Conservation (phyloP, 1,140 invertebrate species). For the Drosophila nebulosa region DNA sequence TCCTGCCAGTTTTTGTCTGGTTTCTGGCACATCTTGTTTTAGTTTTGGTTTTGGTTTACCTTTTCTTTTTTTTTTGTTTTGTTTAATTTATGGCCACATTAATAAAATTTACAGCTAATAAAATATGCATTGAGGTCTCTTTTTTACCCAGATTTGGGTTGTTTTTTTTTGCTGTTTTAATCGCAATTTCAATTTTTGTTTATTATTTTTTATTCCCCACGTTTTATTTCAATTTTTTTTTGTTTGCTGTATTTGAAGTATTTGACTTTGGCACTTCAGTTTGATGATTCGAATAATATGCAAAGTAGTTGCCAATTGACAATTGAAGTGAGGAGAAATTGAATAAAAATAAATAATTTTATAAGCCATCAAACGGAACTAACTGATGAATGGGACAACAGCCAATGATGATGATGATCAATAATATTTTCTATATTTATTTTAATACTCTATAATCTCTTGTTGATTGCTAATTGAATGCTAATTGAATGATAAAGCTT, state of each 20-base stretch:
- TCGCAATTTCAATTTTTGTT: slow-evolving; percentile 36
- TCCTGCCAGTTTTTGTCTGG: background rate
- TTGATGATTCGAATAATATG: slow-evolving; percentile 28
- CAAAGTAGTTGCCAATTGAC: slow-evolving; percentile 10
- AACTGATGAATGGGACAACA: too few relatives aligned
- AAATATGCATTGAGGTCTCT: slow-evolving; percentile 65
- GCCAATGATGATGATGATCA: too few relatives aligned
- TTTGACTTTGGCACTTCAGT: slow-evolving; percentile 47
- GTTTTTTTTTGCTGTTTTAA: slow-evolving; percentile 31
- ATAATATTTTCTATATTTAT: too few relatives aligned
- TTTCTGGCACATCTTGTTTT: slow-evolving; percentile 29
- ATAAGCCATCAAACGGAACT: background rate
- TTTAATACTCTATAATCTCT: too few relatives aligned
- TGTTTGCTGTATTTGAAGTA: slow-evolving; percentile 42
- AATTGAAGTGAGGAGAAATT: slow-evolving; percentile 1
- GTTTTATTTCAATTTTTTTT: slow-evolving; percentile 27
- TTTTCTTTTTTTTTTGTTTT: slow-evolving; percentile 54
- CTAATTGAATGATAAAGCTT: too few relatives aligned
- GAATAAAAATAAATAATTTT: background rate
- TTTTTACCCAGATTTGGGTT: slow-evolving; percentile 45
- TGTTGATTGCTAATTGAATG: too few relatives aligned
- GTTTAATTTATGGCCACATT: slow-evolving; percentile 75
- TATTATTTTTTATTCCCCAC: slow-evolving; percentile 11
- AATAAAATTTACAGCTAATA: slow-evolving; percentile 78
- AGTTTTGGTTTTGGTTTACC: slow-evolving; percentile 35